phyloP scores from a whole-genome alignment of 1,140 invertebrate species.

The Thrips palmi region DNA sequence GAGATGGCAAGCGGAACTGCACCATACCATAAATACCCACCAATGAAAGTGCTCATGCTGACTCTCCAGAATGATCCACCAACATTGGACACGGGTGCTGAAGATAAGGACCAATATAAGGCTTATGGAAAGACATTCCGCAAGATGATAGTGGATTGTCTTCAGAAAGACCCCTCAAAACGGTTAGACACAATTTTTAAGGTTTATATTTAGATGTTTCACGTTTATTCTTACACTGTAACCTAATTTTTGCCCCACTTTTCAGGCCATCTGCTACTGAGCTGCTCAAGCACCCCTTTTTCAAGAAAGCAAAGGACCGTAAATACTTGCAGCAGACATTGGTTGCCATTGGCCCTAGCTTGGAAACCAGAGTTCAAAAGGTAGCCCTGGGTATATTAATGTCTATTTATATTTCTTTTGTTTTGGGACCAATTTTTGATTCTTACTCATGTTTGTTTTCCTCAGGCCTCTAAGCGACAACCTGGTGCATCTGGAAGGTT shows the following conservation, averaged over 20 bases:
- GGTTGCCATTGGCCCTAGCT: slow-evolving; percentile 66
- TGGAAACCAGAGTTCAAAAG: slow-evolving; percentile 79
- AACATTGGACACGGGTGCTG: slow-evolving; percentile 82
- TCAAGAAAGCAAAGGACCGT: slow-evolving; percentile 97
- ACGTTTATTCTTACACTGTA: neutral
- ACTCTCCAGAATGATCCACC: slow-evolving; percentile 97
- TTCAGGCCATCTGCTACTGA: slow-evolving; percentile 82
- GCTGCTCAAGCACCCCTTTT: slow-evolving; percentile 94
- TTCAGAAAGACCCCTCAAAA: slow-evolving; percentile 89
- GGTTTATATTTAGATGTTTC: slow-evolving; percentile 10
- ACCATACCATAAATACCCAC: slow-evolving; percentile 96
- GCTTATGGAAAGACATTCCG: slow-evolving; percentile 93
- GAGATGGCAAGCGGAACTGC: slow-evolving; percentile 97
- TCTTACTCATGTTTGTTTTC: slow-evolving; percentile 11
- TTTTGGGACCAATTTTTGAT: slow-evolving; percentile 8
- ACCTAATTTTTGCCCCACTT: slow-evolving; percentile 9
- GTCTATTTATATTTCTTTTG: slow-evolving; percentile 4
- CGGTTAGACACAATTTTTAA: slow-evolving; percentile 26
- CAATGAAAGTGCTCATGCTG: slow-evolving; percentile 98
- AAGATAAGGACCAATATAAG: slow-evolving; percentile 96
- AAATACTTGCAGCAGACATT: slow-evolving; percentile 84
- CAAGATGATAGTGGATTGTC: slow-evolving; percentile 85
- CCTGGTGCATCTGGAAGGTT: slow-evolving; percentile 80
- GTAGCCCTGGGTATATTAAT: slow-evolving; percentile 25
- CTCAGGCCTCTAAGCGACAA: slow-evolving; percentile 59